These are phyloP conservation scores for Heliconius hewitsoni DNA, from an alignment of 1,140 invertebrate genomes.

Conservation along the genomic window DNA sequence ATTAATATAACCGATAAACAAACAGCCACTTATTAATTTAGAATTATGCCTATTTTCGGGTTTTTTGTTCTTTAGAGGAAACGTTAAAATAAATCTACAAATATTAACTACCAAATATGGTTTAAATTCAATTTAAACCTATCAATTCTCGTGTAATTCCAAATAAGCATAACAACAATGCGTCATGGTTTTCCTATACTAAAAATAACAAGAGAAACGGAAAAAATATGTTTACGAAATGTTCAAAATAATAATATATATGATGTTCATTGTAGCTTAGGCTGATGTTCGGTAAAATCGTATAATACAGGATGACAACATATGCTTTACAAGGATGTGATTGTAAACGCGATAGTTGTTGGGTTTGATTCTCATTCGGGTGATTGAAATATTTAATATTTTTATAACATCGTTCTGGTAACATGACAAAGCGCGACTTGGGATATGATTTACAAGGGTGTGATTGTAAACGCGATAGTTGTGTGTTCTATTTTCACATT, in stretches of 20 bases:
- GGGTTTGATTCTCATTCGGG: too few species aligned
- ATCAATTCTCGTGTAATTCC: neutral
- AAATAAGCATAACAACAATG: neutral
- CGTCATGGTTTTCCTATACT: neutral
- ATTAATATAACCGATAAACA: too few species aligned
- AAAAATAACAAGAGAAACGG: neutral
- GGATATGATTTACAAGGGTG: too few species aligned
- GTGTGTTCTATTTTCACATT: too few species aligned
- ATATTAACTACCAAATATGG: too few species aligned
- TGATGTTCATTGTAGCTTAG: neutral
- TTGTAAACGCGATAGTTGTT: too few species aligned
- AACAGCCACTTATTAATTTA: too few species aligned
- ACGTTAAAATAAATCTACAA: neutral
- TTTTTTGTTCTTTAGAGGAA: neutral
- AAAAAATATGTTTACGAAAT: neutral
- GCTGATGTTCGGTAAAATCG: neutral
- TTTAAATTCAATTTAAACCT: neutral
- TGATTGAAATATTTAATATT: too few species aligned
- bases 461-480: too few species aligned
- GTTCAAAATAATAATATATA: neutral
- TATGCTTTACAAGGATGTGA: neutral
- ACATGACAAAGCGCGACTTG: too few species aligned
- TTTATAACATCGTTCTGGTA: too few species aligned
- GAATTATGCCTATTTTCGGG: neutral
- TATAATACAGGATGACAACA: neutral